Percentiles rank a stretch among this genome's conserved stretches.
phyloP scores from a whole-genome alignment of 2,113 vertebrate genomes.

The Penelope pileata region DNA sequence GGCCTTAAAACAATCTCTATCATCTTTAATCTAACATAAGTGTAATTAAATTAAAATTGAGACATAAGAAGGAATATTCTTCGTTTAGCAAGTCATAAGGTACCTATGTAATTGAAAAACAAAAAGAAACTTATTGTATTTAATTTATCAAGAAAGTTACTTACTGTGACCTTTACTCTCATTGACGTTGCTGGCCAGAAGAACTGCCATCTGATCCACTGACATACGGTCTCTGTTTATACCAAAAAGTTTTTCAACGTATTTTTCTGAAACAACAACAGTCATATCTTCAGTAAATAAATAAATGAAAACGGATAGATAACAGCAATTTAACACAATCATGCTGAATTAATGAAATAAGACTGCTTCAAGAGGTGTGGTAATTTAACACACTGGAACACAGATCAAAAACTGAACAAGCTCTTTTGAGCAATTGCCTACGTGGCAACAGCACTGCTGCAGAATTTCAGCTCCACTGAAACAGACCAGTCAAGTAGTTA shows the following conservation, averaged over 20 bases:
- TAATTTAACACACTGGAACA: background rate
- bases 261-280: slow-evolving; percentile 85
- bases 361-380: background rate
- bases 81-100: background rate
- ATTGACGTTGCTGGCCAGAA: slow-evolving; percentile 95
- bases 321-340: background rate
- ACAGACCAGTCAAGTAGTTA: background rate
- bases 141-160: slow-evolving; percentile 48
- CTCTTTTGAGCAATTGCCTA: background rate
- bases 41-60: background rate
- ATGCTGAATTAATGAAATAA: background rate
- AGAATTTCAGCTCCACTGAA: background rate
- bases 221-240: slow-evolving; percentile 92
- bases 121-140: background rate
- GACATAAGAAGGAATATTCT: background rate
- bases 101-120: rapidly evolving
- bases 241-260: slow-evolving; percentile 94
- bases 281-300: background rate
- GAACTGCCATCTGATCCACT: slow-evolving; percentile 94
- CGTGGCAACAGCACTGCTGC: rapidly evolving
- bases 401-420: background rate
- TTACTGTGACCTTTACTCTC: slow-evolving; percentile 92
- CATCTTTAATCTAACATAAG: background rate
- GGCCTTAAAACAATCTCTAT: background rate
- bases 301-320: background rate